phyloP scores from a whole-genome alignment of 2,113 vertebrate species.

The Lagenorhynchus albirostris region DNA sequence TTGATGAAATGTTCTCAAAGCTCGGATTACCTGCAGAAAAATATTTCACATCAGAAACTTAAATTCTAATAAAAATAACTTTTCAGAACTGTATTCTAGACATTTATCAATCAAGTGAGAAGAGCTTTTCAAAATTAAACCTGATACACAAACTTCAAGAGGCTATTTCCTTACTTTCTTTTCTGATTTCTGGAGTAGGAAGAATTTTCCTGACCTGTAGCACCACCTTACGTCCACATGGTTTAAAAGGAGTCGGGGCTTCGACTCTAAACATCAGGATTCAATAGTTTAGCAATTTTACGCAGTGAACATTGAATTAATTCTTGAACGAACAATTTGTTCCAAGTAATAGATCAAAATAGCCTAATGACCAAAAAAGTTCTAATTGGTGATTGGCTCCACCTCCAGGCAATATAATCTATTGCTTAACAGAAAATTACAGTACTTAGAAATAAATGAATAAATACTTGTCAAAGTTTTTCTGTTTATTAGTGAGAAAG shows the following conservation, averaged over 20 bases:
- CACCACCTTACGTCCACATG: constrained; percentile 74
- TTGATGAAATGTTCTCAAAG: neutral
- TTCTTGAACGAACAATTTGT: neutral
- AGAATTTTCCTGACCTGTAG: constrained; percentile 59
- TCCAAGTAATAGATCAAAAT: neutral
- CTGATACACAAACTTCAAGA: neutral
- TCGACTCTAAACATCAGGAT: neutral
- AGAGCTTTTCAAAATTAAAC: neutral
- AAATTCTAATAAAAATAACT: neutral
- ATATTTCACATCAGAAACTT: neutral
- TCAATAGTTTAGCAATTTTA: neutral
- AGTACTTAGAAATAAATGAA: neutral
- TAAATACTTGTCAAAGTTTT: neutral
- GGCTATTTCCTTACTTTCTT: neutral
- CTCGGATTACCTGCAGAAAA: neutral
- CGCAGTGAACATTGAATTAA: neutral
- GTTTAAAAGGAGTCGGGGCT: neutral
- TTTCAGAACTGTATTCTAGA: neutral
- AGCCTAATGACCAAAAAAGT: neutral
- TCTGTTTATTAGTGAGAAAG: neutral
- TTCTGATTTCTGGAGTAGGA: neutral
- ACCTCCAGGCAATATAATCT: neutral
- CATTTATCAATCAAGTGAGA: neutral
- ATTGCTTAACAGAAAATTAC: neutral
- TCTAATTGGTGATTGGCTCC: neutral